Evolutionary conservation across 2,797 vertebrate species (phyloP), one percentile per base, ranked within the genome.

Genomic region (Myotis myotis): DNA sequence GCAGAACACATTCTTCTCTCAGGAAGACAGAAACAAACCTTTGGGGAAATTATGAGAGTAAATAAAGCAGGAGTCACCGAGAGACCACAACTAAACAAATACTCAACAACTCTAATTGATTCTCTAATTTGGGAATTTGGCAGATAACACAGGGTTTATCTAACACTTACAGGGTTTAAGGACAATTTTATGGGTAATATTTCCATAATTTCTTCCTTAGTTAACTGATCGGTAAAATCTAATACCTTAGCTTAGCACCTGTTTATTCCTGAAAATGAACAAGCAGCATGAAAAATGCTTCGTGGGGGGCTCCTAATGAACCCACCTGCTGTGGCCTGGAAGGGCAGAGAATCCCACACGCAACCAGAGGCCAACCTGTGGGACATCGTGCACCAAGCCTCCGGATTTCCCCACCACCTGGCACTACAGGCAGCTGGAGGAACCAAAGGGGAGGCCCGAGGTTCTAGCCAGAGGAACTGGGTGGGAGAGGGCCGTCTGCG

Each of bases 1-100:
- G 87, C 96, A 85, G 62, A 96, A 76, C 71, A 93, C 92, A 93
- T 89, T 93, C 76, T 86, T 90, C 93, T 95, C 91, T 80, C 62
- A 57, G 95, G 79, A 96, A 93, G 89, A 94, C 36, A 84, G 76
- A 89, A 91, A 95, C 89, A 96, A 96, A 96, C 91, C 94, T 95
- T 91, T 30, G 51, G 85, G 92, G 87, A 92, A 96, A 94, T 90
- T 86, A 89, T 30, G 72, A 91, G 60, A 86, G 78, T 89, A 97
- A 95, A 95, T 92, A 97, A 95, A 93, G 94, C 84, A 89, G 94
- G 89, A 94, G 80, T 92, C 86, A 96, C 79, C 83, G 16, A 19
- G 94, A 96, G 92, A 95, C 87, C 55, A 64, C 36, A 57, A 64
- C 92, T 97, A 95, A 93, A 97, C 95, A 96, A 96, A 97, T 82